phyloP scores from a whole-genome alignment of 2,113 vertebrate genomes.

The Campylomormyrus tamandua region DNA sequence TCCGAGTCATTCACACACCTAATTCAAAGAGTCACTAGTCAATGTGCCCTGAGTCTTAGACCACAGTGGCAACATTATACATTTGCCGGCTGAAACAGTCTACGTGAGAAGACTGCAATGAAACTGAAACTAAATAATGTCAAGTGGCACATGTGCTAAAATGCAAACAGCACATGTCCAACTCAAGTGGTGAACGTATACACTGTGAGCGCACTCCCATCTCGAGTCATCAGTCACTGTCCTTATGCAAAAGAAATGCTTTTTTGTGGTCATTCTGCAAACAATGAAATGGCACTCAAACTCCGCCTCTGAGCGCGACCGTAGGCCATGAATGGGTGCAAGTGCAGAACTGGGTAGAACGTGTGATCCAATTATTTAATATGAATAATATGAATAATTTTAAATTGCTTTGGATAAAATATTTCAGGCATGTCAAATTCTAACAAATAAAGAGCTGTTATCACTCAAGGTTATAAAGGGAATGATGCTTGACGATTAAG shows the following conservation, averaged over 20 bases:
- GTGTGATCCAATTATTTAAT: neutral
- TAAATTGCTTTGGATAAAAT: neutral
- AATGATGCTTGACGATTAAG: neutral
- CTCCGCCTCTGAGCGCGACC: neutral
- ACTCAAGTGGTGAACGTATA: neutral
- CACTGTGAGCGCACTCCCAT: neutral
- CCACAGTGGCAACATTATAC: neutral
- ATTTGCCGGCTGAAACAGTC: neutral
- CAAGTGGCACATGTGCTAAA: neutral
- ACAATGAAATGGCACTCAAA: neutral
- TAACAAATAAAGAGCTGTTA: neutral
- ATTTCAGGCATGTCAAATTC: neutral
- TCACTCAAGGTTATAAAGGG: neutral
- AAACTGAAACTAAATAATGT: neutral
- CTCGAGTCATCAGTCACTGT: neutral
- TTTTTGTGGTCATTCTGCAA: neutral
- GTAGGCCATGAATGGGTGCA: neutral
- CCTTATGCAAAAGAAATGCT: neutral
- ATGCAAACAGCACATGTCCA: neutral
- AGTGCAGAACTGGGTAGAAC: neutral
- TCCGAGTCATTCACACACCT: neutral
- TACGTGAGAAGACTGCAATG: neutral
- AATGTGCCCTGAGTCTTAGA: neutral
- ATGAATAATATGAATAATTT: neutral
- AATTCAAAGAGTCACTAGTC: neutral